These are phyloP conservation scores for Lasius fuliginosus DNA, from an alignment of 2,888 invertebrate species.

Conservation along the genomic window DNA sequence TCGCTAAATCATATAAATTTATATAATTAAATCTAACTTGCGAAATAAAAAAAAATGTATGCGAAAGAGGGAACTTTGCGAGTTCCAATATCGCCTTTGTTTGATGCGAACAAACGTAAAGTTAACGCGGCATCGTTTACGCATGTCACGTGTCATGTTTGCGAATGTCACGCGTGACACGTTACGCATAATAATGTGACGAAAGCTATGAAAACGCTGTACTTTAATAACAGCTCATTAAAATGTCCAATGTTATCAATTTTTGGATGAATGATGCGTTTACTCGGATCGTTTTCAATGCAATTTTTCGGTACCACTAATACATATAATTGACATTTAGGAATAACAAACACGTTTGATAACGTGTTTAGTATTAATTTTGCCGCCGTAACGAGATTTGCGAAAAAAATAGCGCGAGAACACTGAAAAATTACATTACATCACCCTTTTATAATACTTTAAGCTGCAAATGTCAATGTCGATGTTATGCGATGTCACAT, in stretches of 20 bases:
- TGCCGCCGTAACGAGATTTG: not conserved
- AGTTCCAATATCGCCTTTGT: not conserved
- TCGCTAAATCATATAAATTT: not conserved
- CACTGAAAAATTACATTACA: not conserved
- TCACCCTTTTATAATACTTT: not conserved
- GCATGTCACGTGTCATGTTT: not conserved
- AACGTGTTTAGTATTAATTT: too few species aligned
- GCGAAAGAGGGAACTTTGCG: not conserved
- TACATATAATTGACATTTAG: too few species aligned
- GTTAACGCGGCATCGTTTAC: conserved; percentile 13
- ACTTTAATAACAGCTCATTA: too few species aligned
- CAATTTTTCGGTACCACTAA: too few species aligned
- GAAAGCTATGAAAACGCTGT: not conserved
- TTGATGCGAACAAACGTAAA: not conserved
- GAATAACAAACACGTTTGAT: too few species aligned
- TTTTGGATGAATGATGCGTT: too few species aligned
- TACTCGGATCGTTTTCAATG: too few species aligned
- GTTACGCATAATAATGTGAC: not conserved
- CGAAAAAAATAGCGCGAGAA: not conserved
- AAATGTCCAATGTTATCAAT: too few species aligned
- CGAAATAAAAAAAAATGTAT: not conserved
- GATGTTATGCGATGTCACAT: not conserved
- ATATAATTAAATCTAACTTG: not conserved
- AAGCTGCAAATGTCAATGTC: not conserved
- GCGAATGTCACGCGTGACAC: not conserved